phyloP scores from a whole-genome alignment of 2,113 vertebrate genomes.

The Clinocottus analis region DNA sequence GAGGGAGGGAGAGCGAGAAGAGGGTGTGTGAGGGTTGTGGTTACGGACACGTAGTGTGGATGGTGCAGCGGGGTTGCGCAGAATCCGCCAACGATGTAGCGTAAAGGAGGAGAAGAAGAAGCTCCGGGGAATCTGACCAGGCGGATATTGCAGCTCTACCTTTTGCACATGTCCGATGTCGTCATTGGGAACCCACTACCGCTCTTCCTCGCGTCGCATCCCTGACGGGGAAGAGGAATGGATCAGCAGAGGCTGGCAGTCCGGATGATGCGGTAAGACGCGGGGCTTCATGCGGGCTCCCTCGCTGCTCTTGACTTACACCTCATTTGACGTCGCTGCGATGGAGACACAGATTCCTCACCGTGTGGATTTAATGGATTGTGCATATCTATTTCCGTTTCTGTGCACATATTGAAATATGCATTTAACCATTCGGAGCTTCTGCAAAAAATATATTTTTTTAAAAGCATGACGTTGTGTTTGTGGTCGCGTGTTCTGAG shows the following conservation, averaged over 20 bases:
- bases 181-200: constrained; percentile 65
- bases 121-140: constrained; percentile 48
- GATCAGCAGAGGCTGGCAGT: constrained; percentile 46
- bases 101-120: constrained; percentile 28
- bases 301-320: neutral
- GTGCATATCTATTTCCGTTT: neutral
- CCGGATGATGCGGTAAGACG: constrained; percentile 78
- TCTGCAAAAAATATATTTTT: neutral
- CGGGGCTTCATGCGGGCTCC: neutral
- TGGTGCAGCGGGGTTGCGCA: constrained; percentile 70
- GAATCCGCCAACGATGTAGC: constrained; percentile 46
- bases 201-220: constrained; percentile 44
- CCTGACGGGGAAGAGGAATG: constrained; percentile 41
- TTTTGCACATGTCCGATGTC: constrained; percentile 68
- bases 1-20: neutral
- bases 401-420: neutral
- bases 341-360: neutral
- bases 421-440: neutral
- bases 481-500: neutral
- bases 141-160: constrained; percentile 57
- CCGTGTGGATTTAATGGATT: accelerated
- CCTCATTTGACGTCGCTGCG: constrained; percentile 8
- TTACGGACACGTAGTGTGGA: constrained; percentile 57
- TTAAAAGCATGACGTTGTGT: neutral
- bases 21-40: constrained; percentile 14